These are phyloP conservation scores for Syrrhaptes paradoxus DNA, from an alignment of 2,113 vertebrate species.

Conservation along the genomic window DNA sequence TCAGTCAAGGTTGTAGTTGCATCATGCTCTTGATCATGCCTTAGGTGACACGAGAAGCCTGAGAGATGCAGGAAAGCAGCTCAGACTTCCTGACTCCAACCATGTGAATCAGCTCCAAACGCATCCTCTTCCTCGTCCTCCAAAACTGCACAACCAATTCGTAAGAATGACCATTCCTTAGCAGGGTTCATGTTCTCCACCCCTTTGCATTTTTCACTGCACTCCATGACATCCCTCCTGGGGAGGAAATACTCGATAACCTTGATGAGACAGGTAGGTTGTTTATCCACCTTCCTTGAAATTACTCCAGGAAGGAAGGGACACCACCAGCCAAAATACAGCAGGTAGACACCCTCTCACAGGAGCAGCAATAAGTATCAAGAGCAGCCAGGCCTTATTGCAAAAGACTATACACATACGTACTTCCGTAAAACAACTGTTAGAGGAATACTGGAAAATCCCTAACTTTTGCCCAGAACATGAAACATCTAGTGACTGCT, in stretches of 20 bases:
- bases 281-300: not conserved
- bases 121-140: not conserved
- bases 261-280: not conserved
- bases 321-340: not conserved
- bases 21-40: not conserved
- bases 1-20: not conserved
- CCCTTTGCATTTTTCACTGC: not conserved
- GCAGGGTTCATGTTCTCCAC: not conserved
- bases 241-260: not conserved
- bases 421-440: not conserved
- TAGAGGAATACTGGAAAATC: not conserved
- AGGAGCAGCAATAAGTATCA: not conserved
- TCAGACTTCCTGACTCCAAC: conserved; percentile 18
- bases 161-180: not conserved
- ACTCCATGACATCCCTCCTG: not conserved
- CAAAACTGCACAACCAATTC: not conserved
- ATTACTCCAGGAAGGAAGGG: not conserved
- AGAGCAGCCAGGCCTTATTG: not conserved
- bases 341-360: not conserved
- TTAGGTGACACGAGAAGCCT: not conserved
- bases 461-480: conserved; percentile 15
- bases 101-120: not conserved
- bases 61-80: not conserved
- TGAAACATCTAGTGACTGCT: not conserved
- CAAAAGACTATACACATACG: not conserved